Percentiles rank a stretch among this genome's conserved stretches.
phyloP scores from a whole-genome alignment of 2,797 vertebrate species.

The Chiropotes sagulatus region DNA sequence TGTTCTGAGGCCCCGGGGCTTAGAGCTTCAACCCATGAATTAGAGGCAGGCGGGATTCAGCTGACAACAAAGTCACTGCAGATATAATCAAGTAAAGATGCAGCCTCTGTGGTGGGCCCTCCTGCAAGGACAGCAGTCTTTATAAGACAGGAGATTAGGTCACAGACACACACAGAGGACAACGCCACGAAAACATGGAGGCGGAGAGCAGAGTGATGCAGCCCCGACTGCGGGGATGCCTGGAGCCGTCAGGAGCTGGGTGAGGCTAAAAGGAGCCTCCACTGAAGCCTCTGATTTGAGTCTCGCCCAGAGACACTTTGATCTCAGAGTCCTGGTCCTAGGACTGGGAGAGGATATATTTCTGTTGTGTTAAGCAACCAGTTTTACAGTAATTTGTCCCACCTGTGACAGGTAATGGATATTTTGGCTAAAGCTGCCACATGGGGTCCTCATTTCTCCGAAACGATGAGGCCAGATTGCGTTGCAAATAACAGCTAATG shows the following conservation, averaged over 20 bases:
- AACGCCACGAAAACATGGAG: background rate
- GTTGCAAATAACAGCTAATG: background rate
- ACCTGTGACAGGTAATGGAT: too few species aligned
- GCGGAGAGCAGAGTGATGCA: rapidly evolving
- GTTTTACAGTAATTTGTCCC: background rate
- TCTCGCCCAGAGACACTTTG: rapidly evolving
- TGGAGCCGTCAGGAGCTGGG: background rate
- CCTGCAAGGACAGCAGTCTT: too few species aligned
- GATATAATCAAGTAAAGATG: too few species aligned
- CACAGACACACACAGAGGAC: too few species aligned
- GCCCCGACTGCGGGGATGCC: background rate
- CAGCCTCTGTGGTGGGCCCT: too few species aligned
- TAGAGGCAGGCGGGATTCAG: too few species aligned
- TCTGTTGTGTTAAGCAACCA: background rate
- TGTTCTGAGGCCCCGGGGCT: too few species aligned
- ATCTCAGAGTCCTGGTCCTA: too few species aligned
- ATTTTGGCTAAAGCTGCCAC: rapidly evolving
- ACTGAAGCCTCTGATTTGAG: background rate
- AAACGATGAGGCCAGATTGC: rapidly evolving
- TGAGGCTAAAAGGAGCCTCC: background rate
- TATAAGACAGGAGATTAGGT: too few species aligned
- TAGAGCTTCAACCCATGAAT: too few species aligned
- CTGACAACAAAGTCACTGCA: too few species aligned
- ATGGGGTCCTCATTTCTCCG: rapidly evolving
- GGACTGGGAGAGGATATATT: rapidly evolving